phyloP scores from a whole-genome alignment of 2,113 vertebrate species.

The Sylvia atricapilla region DNA sequence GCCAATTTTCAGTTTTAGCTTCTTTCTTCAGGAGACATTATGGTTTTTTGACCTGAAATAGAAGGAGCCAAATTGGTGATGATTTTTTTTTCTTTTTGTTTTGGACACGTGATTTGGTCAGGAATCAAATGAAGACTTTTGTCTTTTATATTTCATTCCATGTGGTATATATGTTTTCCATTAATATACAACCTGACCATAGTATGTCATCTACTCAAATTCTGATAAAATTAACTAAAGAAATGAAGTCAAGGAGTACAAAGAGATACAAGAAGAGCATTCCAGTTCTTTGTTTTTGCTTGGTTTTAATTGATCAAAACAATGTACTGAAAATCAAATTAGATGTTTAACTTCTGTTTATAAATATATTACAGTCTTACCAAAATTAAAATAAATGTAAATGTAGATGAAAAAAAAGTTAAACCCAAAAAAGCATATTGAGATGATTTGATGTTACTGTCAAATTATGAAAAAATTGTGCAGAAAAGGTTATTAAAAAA shows the following conservation, averaged over 20 bases:
- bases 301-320: not conserved
- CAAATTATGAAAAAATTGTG: not conserved
- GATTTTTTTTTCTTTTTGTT: not conserved
- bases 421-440: not conserved
- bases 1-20: not conserved
- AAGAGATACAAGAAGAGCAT: not conserved
- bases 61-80: not conserved
- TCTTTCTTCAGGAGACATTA: not conserved
- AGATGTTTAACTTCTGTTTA: not conserved
- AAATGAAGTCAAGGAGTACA: not conserved
- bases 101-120: not conserved
- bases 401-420: not conserved
- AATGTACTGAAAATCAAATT: not conserved
- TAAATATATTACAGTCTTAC: not conserved
- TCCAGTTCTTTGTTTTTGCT: not conserved
- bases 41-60: not conserved
- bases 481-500: not conserved
- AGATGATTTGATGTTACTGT: not conserved
- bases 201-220: not conserved
- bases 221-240: not conserved
- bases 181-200: not conserved
- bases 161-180: not conserved
- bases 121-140: not conserved
- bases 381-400: not conserved
- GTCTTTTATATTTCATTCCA: not conserved